Base-by-base conservation (phyloP, 2,888 invertebrate species). In the Cheilosia vernalis region DNA sequence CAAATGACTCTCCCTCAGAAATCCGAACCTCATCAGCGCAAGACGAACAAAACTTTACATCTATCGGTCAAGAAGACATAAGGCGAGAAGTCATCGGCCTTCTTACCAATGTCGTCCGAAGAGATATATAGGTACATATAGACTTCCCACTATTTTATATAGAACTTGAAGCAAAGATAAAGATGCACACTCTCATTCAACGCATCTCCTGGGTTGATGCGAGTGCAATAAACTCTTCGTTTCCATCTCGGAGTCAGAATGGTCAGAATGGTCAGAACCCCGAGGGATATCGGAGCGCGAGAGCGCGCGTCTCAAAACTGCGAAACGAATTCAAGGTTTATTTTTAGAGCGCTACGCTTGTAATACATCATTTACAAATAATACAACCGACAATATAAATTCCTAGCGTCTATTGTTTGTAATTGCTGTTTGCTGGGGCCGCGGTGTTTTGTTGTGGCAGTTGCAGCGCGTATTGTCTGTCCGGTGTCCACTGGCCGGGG, bases 351-450 rank as follows among this genome's bases (percentile, higher is more conserved):
- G 80, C 81, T 85, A 81, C 76, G 85, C 85, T 85, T 87, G 87
- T 87, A 87, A 87, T 87, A 87, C 87, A 87, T 87, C 87, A 87
- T 87, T 87, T 87, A 87, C 87, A 87, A 87, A 87, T 87, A 87
- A 72, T 85, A 87, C 87, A 87, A 86, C 87, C 79, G 81, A 79
- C 87, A 80, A 85, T 85, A 85, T 85, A 85, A 85, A 85, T 85
- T 85, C 85, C 77, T 85, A 80, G 85, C 76, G 61, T 85, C 80
- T 85, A 85, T 85, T 85, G 85, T 85, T 81, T 85, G 85, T 85
- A 85, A 85, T 85, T 85, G 85, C 81, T 85, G 85, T 80, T 72
- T 33, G 37, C 76, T 67, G 55, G 15, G 58, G 56, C 33, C 53
- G 44, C n/a, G 30, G 42, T 60, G 40, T 44, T 37, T 37, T 70